Conservation (phyloP, 1,140 invertebrate species). For the Laupala kohalensis region DNA sequence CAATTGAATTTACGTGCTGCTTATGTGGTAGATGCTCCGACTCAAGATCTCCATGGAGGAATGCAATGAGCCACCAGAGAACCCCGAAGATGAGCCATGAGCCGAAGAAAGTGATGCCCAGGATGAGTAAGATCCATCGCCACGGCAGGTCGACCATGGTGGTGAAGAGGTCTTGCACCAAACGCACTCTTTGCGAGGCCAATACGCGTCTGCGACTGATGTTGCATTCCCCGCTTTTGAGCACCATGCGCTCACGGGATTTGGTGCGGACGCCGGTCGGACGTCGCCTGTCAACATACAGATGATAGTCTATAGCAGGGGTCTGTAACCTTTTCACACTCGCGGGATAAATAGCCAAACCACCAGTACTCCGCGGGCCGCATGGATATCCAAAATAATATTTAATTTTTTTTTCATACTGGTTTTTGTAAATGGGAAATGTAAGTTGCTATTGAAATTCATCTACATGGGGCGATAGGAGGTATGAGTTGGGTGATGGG, state of each 20-base stretch:
- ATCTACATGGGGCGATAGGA: too few relatives aligned
- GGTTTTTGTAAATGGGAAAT: too few relatives aligned
- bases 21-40: slow-evolving; percentile 46
- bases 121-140: slow-evolving; percentile 91
- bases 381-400: too few relatives aligned
- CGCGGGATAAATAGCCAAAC: too few relatives aligned
- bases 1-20: slow-evolving; percentile 29
- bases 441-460: too few relatives aligned
- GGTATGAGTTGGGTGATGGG: too few relatives aligned
- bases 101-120: slow-evolving; percentile 78
- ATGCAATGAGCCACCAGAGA: slow-evolving; percentile 85
- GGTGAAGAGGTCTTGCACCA: slow-evolving; percentile 62
- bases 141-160: slow-evolving; percentile 83
- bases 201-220: slow-evolving; percentile 74
- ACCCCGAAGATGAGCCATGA: slow-evolving; percentile 85
- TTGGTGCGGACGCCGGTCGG: slow-evolving; percentile 30
- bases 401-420: too few relatives aligned
- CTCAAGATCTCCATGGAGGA: slow-evolving; percentile 84
- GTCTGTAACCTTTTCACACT: too few relatives aligned
- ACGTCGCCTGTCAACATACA: too few relatives aligned
- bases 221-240: slow-evolving; percentile 93
- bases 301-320: too few relatives aligned
- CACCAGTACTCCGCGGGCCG: too few relatives aligned
- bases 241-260: slow-evolving; percentile 65
- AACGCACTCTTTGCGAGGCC: slow-evolving; percentile 51